Conservation (phyloP, 1,140 invertebrate species). For the Metopolophium dirhodum region DNA sequence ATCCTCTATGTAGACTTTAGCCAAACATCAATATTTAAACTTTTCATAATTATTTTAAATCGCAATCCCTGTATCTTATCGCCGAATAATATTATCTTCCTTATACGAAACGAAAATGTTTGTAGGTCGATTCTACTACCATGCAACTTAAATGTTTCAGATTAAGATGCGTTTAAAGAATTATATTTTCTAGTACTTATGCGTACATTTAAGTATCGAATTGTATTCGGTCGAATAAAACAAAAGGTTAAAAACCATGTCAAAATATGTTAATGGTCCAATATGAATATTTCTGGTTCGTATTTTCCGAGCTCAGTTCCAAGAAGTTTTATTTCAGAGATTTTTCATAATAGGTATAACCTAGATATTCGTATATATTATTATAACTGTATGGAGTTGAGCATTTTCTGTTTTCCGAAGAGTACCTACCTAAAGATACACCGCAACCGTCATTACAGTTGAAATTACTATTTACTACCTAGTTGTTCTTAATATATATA, state of each 20-base stretch:
- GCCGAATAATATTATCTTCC: no score
- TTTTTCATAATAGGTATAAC: background rate
- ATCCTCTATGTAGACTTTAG: background rate
- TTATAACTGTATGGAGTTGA: no score
- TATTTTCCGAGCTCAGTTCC: background rate
- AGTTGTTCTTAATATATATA: background rate
- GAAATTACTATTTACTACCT: background rate
- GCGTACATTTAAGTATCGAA: no score
- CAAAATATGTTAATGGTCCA: no score
- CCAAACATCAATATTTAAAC: background rate
- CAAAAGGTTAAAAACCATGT: no score
- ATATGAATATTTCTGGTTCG: no score
- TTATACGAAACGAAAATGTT: background rate
- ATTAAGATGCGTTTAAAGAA: background rate
- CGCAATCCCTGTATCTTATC: no score
- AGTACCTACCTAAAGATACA: background rate
- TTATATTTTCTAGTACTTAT: no score
- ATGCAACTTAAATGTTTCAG: background rate
- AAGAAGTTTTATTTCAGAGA: background rate
- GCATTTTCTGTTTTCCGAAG: background rate
- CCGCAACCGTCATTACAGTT: background rate
- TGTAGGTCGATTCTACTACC: background rate
- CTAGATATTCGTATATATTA: background rate
- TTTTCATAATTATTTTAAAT: background rate
- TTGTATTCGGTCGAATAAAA: no score